These are phyloP conservation scores for Muntiacus muntjak DNA, from an alignment of 2,113 vertebrate species.

Conservation along the genomic window DNA sequence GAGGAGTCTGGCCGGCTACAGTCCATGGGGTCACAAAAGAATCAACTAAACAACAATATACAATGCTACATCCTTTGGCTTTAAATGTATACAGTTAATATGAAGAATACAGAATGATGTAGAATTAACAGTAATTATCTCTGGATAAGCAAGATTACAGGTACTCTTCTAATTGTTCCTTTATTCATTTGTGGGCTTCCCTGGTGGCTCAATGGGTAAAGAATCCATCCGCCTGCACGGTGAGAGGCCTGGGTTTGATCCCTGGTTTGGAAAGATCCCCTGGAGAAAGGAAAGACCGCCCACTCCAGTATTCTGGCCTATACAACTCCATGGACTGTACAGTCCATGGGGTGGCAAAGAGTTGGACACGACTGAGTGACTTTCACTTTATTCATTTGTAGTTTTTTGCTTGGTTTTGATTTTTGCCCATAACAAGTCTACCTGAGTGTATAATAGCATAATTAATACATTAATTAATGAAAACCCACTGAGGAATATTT, in stretches of 20 bases:
- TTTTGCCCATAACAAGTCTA: background rate
- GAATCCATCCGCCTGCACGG: background rate
- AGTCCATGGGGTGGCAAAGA: background rate
- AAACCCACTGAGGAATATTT: background rate
- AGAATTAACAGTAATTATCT: background rate
- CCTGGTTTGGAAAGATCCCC: background rate
- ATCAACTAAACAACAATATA: background rate
- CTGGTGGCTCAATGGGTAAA: background rate
- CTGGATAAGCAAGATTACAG: background rate
- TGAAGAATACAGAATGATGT: background rate
- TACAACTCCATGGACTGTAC: background rate
- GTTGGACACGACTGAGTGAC: accelerated
- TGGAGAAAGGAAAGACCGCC: background rate
- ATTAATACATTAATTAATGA: background rate
- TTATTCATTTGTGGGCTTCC: background rate
- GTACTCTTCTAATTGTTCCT: background rate
- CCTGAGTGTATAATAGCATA: background rate
- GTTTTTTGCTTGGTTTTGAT: background rate
- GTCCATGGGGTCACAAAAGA: background rate
- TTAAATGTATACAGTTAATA: background rate
- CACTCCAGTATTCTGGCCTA: background rate
- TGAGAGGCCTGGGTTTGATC: background rate
- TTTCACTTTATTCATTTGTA: background rate
- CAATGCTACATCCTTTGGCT: background rate
- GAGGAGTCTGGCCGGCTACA: background rate